Evolutionary conservation across 2,113 vertebrate genomes (phyloP).

Genomic region (Myocastor coypus): DNA sequence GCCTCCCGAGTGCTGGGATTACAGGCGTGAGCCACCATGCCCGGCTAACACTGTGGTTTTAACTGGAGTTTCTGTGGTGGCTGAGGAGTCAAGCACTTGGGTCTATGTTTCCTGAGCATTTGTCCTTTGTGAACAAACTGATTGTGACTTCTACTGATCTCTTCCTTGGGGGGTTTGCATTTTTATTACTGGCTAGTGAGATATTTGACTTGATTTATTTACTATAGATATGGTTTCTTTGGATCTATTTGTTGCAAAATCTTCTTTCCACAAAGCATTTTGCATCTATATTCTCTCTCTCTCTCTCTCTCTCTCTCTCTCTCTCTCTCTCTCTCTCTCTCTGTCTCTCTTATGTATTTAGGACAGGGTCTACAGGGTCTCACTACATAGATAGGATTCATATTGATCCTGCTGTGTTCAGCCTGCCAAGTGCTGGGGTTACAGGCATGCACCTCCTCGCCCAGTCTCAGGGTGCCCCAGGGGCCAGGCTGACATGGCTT

Average conservation of each 20-base stretch:
- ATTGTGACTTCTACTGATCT: not conserved
- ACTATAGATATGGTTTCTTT: not conserved
- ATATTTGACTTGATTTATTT: not conserved
- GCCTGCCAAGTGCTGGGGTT: too few relatives aligned
- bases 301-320: too few relatives aligned
- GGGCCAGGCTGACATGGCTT: too few relatives aligned
- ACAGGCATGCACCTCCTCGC: too few relatives aligned
- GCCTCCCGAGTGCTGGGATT: too few relatives aligned
- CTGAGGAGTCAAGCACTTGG: not conserved
- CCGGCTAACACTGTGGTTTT: not conserved
- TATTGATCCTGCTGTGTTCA: too few relatives aligned
- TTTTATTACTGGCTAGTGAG: not conserved
- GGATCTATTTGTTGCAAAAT: not conserved
- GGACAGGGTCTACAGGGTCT: too few relatives aligned
- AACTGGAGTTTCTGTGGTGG: slow-evolving; percentile 2
- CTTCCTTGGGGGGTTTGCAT: not conserved
- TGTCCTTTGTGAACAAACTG: not conserved
- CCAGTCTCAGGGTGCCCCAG: too few relatives aligned
- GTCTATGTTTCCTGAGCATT: not conserved
- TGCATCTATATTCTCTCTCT: not conserved
- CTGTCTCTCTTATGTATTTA: too few relatives aligned
- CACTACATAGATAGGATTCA: too few relatives aligned
- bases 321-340: too few relatives aligned
- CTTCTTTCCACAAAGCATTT: not conserved
- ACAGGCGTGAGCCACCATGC: too few relatives aligned